Evolutionary conservation across 1,140 invertebrate species (phyloP).

Genomic region (Drosophila pruinosa): DNA sequence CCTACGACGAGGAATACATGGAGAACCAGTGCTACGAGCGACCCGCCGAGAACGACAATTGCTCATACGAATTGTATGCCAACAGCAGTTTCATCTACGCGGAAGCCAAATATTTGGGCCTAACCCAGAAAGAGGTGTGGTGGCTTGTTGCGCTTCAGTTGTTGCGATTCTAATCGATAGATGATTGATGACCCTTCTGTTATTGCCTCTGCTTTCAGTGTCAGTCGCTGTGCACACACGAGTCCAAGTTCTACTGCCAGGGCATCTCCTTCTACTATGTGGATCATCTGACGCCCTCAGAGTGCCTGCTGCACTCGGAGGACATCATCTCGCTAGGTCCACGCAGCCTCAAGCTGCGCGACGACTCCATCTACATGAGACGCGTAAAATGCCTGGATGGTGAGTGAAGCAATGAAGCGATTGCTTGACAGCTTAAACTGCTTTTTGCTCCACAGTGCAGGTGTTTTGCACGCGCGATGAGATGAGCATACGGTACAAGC

Average conservation of each 20-base stretch:
- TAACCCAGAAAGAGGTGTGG: conserved; percentile 81
- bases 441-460: conserved; percentile 82
- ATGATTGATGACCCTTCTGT: conserved; percentile 67
- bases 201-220: conserved; percentile 60
- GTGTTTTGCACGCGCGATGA: conserved; percentile 85
- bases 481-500: conserved; percentile 85
- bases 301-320: conserved; percentile 84
- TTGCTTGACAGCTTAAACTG: neutral
- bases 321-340: conserved; percentile 84
- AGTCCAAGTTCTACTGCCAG: conserved; percentile 77
- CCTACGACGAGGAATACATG: conserved; percentile 86
- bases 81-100: conserved; percentile 81
- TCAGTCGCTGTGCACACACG: conserved; percentile 72
- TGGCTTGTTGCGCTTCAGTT: conserved; percentile 37
- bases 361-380: conserved; percentile 82
- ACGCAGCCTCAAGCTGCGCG: conserved; percentile 73
- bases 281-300: conserved; percentile 57
- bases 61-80: conserved; percentile 78
- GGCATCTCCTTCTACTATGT: conserved; percentile 72
- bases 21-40: conserved; percentile 86
- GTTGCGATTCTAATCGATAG: conserved; percentile 70
- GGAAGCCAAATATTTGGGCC: conserved; percentile 76
- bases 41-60: conserved; percentile 67
- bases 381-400: conserved; percentile 84
- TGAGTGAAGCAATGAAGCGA: no score